Evolutionary conservation across 2,888 invertebrate genomes (phyloP).

Genomic region (Archips crataeganus): DNA sequence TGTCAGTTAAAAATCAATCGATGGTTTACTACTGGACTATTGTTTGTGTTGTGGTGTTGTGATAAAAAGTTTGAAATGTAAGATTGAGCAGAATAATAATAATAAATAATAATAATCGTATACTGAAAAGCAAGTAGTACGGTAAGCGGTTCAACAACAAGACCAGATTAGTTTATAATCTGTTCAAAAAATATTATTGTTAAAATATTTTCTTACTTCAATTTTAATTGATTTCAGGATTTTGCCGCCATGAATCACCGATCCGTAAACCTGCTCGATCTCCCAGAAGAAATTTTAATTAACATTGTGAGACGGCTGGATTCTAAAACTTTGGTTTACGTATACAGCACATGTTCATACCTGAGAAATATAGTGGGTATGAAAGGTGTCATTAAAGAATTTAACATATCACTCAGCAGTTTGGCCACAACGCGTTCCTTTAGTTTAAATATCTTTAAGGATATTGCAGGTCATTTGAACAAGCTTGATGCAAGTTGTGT

Average conservation of each 20-base stretch:
- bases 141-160: too few species aligned
- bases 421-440: constrained; percentile 63
- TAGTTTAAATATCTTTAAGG: constrained; percentile 60
- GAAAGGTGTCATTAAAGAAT: constrained; percentile 58
- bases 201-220: too few species aligned
- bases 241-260: constrained; percentile 17
- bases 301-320: constrained; percentile 66
- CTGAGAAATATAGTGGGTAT: constrained; percentile 57
- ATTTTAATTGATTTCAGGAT: neutral
- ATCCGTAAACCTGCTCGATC: constrained; percentile 40
- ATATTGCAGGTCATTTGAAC: constrained; percentile 59
- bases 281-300: constrained; percentile 74
- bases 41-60: too few species aligned
- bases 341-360: constrained; percentile 60
- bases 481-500: constrained; percentile 66
- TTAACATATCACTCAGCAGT: constrained; percentile 60
- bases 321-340: constrained; percentile 54
- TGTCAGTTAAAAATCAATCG: too few species aligned
- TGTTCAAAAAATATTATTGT: too few species aligned
- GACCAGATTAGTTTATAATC: too few species aligned
- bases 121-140: too few species aligned
- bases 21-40: too few species aligned
- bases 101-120: too few species aligned
- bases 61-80: too few species aligned
- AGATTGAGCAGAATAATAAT: too few species aligned